Conservation (phyloP, 2,113 vertebrate species). For the Aphelocoma coerulescens region DNA sequence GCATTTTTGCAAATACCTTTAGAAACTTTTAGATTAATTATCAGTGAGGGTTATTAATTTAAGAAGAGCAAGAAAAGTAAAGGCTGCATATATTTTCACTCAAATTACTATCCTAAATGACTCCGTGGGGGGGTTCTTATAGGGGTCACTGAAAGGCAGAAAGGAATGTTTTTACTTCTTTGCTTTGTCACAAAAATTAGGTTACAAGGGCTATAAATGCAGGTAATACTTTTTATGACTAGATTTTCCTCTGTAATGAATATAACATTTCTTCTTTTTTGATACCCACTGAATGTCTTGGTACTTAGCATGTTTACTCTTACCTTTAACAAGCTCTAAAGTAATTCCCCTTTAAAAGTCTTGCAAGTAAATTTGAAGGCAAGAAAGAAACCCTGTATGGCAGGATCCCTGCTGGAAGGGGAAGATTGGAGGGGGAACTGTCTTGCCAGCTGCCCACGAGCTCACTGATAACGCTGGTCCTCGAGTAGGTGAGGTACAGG, state of each 20-base stretch:
- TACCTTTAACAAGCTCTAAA: slow-evolving; percentile 52
- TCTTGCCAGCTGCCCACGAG: background rate
- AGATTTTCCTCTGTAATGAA: slow-evolving; percentile 70
- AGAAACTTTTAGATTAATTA: slow-evolving; percentile 46
- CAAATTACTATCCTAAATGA: slow-evolving; percentile 76
- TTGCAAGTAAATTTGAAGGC: background rate
- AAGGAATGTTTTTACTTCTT: slow-evolving; percentile 80
- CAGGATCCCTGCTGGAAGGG: background rate
- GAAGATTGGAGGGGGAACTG: background rate
- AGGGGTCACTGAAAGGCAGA: slow-evolving; percentile 77
- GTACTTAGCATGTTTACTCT: slow-evolving; percentile 47
- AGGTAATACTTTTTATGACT: slow-evolving; percentile 77
- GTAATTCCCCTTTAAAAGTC: slow-evolving; percentile 36
- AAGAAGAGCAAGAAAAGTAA: slow-evolving; percentile 59
- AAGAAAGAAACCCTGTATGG: background rate
- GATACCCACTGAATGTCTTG: slow-evolving; percentile 47
- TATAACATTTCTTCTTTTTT: slow-evolving; percentile 62
- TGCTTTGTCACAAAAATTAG: slow-evolving; percentile 73
- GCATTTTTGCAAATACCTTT: slow-evolving; percentile 35
- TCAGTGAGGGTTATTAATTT: slow-evolving; percentile 57
- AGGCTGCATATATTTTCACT: slow-evolving; percentile 65
- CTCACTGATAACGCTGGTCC: background rate
- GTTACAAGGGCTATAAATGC: slow-evolving; percentile 74
- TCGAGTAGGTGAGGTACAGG: background rate
- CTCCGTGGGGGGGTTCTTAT: slow-evolving; percentile 74